Evolutionary conservation across 2,888 invertebrate genomes (phyloP).

Genomic region (Drosophila kuntzei): DNA sequence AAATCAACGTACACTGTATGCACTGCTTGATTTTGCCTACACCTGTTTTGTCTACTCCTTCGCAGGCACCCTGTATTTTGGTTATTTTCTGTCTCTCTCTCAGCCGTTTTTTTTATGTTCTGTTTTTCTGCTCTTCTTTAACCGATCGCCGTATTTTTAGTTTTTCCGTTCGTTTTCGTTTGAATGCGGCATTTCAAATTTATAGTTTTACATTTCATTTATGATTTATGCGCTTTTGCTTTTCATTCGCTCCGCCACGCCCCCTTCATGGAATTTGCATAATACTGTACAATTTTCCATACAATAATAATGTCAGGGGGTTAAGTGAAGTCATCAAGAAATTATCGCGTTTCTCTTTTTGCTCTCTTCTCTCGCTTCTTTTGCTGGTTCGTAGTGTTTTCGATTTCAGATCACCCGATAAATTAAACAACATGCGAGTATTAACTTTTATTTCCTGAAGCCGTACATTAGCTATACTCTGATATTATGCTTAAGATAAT

Average conservation of each 20-base stretch:
- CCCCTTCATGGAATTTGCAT: conserved; percentile 52
- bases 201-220: conserved; percentile 36
- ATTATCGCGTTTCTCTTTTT: conserved; percentile 12
- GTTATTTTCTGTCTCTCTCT: conserved; percentile 7
- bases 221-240: conserved; percentile 48
- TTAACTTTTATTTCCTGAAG: conserved; percentile 2
- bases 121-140: conserved; percentile 24
- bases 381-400: not conserved
- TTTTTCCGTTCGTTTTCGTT: conserved; percentile 59
- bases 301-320: conserved; percentile 35
- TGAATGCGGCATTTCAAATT: conserved; percentile 36
- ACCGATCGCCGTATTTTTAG: conserved; percentile 69
- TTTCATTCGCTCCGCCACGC: conserved; percentile 26
- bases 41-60: conserved; percentile 60
- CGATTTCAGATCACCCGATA: conserved; percentile 2
- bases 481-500: not conserved
- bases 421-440: not conserved
- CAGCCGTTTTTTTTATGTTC: conserved; percentile 12
- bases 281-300: conserved; percentile 37
- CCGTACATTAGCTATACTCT: not conserved
- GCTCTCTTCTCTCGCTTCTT: not conserved
- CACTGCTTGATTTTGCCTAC: conserved; percentile 46
- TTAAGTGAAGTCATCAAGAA: conserved; percentile 39
- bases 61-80: conserved; percentile 65
- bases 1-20: not conserved